A percentile compares a stretch with the other conserved stretches of the same genome.
phyloP scores from a whole-genome alignment of 2,797 vertebrate species.

The Poeciliopsis turneri region DNA sequence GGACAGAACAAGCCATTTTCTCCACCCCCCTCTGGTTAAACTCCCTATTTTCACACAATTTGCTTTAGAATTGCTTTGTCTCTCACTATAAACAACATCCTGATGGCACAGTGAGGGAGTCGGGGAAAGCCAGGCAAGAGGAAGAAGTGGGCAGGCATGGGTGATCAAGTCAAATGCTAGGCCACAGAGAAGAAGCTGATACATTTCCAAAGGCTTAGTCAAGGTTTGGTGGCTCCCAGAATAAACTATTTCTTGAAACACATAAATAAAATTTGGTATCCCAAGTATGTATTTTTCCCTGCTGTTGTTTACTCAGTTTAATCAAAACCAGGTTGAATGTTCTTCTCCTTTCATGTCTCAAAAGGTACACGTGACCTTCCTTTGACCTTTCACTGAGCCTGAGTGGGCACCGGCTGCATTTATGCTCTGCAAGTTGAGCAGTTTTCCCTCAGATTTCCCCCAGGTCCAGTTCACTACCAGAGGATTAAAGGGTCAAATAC shows the following conservation, averaged over 20 bases:
- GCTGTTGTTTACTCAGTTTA: slow-evolving; percentile 61
- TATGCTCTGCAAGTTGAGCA: slow-evolving; percentile 37
- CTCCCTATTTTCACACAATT: slow-evolving; percentile 62
- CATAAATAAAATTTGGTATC: slow-evolving; percentile 41
- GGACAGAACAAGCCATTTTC: slow-evolving; percentile 69
- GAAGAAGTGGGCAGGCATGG: slow-evolving; percentile 8
- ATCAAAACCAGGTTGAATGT: slow-evolving; percentile 25
- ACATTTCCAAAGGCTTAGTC: slow-evolving; percentile 26
- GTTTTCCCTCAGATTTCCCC: slow-evolving; percentile 36
- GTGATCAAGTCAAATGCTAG: slow-evolving; percentile 51
- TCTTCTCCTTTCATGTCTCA: slow-evolving; percentile 45
- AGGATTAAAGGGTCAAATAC: slow-evolving; percentile 52
- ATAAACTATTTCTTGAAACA: slow-evolving; percentile 19
- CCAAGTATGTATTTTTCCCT: slow-evolving; percentile 53
- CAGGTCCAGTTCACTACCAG: slow-evolving; percentile 33
- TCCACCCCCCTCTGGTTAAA: slow-evolving; percentile 62
- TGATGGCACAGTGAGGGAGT: slow-evolving; percentile 56
- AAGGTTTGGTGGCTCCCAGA: slow-evolving; percentile 26
- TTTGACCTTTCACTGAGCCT: slow-evolving; percentile 36
- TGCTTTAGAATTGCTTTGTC: slow-evolving; percentile 63
- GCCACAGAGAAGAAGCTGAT: slow-evolving; percentile 30
- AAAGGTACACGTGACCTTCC: slow-evolving; percentile 52
- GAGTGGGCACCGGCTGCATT: slow-evolving; percentile 20
- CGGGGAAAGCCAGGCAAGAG: slow-evolving; percentile 12
- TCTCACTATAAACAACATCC: slow-evolving; percentile 62